These are phyloP conservation scores for Palaemon carinicauda DNA, from an alignment of 1,140 invertebrate species.

Conservation along the genomic window DNA sequence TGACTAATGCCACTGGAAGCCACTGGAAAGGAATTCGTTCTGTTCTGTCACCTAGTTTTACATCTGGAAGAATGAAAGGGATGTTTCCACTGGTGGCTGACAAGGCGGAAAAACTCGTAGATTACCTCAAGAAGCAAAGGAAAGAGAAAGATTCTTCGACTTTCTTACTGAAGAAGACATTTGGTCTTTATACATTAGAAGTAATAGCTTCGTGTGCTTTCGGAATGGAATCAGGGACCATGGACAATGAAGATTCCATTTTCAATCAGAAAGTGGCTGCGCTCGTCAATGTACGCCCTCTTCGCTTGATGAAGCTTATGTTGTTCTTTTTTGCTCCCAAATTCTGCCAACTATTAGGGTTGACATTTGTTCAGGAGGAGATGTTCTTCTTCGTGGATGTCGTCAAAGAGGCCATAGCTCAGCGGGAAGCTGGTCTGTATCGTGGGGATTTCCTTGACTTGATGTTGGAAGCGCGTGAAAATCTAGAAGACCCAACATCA, in stretches of 20 bases:
- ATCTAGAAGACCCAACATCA: constrained; percentile 43
- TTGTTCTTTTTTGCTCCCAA: background rate
- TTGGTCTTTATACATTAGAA: constrained; percentile 66
- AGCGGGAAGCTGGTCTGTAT: constrained; percentile 31
- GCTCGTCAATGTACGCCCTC: background rate
- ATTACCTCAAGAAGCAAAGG: background rate
- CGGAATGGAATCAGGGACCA: constrained; percentile 64
- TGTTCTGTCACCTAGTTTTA: constrained; percentile 58
- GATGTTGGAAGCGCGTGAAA: constrained; percentile 64
- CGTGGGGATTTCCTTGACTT: constrained; percentile 65
- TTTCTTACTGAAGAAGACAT: constrained; percentile 56
- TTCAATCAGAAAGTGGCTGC: constrained; percentile 51
- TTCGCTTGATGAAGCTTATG: constrained; percentile 11
- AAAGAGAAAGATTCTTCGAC: background rate
- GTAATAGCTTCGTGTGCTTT: constrained; percentile 67
- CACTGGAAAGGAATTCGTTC: constrained; percentile 58
- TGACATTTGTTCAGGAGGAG: background rate
- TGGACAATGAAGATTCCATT: constrained; percentile 43
- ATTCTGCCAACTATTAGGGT: background rate
- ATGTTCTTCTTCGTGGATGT: constrained; percentile 39
- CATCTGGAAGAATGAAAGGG: constrained; percentile 56
- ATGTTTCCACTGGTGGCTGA: constrained; percentile 41
- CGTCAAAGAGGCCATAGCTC: constrained; percentile 27
- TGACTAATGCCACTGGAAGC: constrained; percentile 1
- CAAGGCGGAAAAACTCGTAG: constrained; percentile 21